Conservation (phyloP, 2,797 vertebrate genomes). For the Falco columbarius region DNA sequence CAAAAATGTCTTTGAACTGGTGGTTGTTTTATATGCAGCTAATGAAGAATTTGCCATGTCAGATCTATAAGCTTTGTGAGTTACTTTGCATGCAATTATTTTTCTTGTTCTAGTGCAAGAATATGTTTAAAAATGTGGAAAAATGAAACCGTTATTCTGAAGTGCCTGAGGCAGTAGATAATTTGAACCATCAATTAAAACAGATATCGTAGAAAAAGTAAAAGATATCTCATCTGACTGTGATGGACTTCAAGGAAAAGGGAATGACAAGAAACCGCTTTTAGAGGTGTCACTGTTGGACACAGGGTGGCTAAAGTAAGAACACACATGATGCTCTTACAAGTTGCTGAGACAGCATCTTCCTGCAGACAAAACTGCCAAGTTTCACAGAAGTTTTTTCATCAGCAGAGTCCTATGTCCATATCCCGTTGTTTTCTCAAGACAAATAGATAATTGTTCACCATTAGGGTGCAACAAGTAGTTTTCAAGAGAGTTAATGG, state of each 20-base stretch:
- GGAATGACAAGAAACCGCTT: background rate
- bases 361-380: background rate
- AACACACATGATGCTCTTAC: background rate
- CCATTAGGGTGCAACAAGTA: background rate
- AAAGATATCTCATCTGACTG: background rate
- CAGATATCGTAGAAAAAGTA: background rate
- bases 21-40: background rate
- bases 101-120: background rate
- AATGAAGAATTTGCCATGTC: background rate
- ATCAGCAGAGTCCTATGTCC: background rate
- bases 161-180: background rate
- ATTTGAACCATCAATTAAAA: background rate
- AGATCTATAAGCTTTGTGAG: background rate
- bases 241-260: background rate
- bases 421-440: background rate
- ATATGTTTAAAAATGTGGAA: background rate
- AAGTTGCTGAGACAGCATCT: background rate
- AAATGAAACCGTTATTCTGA: background rate
- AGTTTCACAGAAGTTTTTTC: background rate
- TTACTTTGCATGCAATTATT: background rate
- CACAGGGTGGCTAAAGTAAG: background rate
- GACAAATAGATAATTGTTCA: background rate
- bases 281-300: background rate
- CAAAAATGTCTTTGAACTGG: background rate
- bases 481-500: background rate